Base-by-base conservation (phyloP, 2,113 vertebrate species). In the Stigmatopora argus region DNA sequence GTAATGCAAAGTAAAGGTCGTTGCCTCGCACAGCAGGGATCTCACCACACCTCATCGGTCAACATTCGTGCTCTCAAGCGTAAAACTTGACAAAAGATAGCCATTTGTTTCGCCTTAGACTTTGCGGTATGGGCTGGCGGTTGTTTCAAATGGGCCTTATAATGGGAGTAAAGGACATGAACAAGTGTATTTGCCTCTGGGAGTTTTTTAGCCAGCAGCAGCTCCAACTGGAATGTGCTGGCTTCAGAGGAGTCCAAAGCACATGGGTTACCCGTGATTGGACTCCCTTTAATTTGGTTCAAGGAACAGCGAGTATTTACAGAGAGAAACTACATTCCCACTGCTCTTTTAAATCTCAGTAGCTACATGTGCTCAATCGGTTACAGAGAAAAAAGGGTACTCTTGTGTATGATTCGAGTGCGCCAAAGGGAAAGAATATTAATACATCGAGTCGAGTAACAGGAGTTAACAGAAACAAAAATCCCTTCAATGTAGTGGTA, bases 31-130 rank as follows among this genome's bases (percentile, higher is more conserved):
- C 59, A 65, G 26, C 60, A 64, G 65, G 34, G 70, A 41, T 75
- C 70, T 65, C 55, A 23, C 74, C 82, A 64, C 84, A 86, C 80
- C 79, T 83, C 76, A 70, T 81, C 73, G 67, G 81, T 79, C 86
- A 83, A 78, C 78, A 74, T 62, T 35, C 64, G 69, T 55, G 71
- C 70, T 66, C 70, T 66, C 74, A 61, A 12, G 51, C 51, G 5
- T 73, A 78, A 82, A 78, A 81, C 66, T 65, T 77, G 78, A 84
- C 78, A 85, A 83, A 74, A 78, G 79, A 78, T 70, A 65, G 56
- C 53, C 0, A 52, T 71, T 80, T 78, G 69, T 73, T 72, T 71
- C 67, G 41, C 61, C 0, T 19, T n/a, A 18, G 71, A 77, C 72
- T 71, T 70, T 81, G 77, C 0, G 49, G 53, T 71, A 61, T 31